Base-by-base conservation (phyloP, 2,797 vertebrate species). In the Stomatorhinus walkeri region DNA sequence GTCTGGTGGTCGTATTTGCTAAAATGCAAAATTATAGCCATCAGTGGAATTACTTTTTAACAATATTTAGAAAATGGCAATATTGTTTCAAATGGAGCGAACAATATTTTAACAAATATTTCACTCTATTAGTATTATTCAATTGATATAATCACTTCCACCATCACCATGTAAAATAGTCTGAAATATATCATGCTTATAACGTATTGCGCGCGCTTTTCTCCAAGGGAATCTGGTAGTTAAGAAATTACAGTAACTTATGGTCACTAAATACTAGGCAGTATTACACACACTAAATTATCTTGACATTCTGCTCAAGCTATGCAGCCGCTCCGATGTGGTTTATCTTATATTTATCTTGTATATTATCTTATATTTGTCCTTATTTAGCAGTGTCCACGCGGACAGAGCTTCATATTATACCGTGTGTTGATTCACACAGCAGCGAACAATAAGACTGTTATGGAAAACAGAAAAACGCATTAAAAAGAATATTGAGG, bases 391-490 rank as follows among this genome's bases (percentile, higher is more conserved):
- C 95, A 95, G 95, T 95, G 95, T 95, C 95, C 97, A 97, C 98
- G 97, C 98, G 96, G 96, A 97, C 96, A 96, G 95, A 95, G 95
- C 96, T 97, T 96, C 95, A 95, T 94, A 6, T 94, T 86, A 52
- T 28, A 97, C 97, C 95, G 96, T 97, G 95, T 97, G 96, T 95
- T 95, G 95, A 95, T 97, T 97, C 96, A 96, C 88, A 96, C 96
- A 94, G 94, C 95, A 95, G 95, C 95, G 95, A 97, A 98, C 97
- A 98, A 96, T 96, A 94, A 94, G 94, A 97, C 98, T 98, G 97
- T 97, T 94, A 95, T 94, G 96, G 94, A 96, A 95, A 95, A 96
- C 97, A 96, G 95, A 95, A 95, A 96, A 94, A 95, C 94, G 95
- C 95, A 96, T 95, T 94, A 94, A 96, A 94, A 96, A 93, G 92